Evolutionary conservation across 2,113 vertebrate species (phyloP), one percentile per base, ranked within the genome.

Genomic region (Peromyscus maniculatus): DNA sequence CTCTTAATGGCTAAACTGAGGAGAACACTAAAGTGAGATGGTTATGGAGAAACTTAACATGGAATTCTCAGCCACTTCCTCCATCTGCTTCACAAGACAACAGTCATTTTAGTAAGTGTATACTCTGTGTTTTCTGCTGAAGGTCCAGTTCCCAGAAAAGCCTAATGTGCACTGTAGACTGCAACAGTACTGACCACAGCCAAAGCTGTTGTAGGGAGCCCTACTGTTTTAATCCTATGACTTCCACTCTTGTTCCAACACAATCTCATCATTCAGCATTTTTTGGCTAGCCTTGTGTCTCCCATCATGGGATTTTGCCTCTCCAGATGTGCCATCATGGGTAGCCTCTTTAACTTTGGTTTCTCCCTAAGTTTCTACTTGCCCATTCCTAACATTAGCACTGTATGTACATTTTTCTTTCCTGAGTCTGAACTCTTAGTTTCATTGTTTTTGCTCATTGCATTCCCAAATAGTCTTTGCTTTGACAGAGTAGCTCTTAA

Each of bases 291-390:
- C 43, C 15, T 46, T 62, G 86, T 88, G 39, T 84, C 75, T 87
- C 59, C 12, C 2, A 22, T 91, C 33, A 22, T 52, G 49, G 95
- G 94, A 96, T 84, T 97, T 97, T 95, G 98, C 96, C 96, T 90
- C 83, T 94, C 90, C 94, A 97, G 98, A 97, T 97, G 80, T 96
- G 39, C 93, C 97, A 94, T 97, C n/a, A 95, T 98, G 98, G 97
- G 97, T 98, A 97, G 97, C 72, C 98, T 98, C 87, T 97, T 74
- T 92, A 95, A 75, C 21, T 90, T 83, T 94, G 46, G 75, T 1
- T 80, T 95, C 94, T 96, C 67, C 13, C 36, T 49, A 49, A 91
- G 24, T 92, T 67, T 21, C 59, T 77, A 64, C 49, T 90, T 82
- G 22, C 74, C 74, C 78, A 36, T 96, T 98, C 91, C 96, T 98